These are phyloP conservation scores for Augiades crinisus DNA, from an alignment of 2,888 invertebrate genomes.

Conservation along the genomic window DNA sequence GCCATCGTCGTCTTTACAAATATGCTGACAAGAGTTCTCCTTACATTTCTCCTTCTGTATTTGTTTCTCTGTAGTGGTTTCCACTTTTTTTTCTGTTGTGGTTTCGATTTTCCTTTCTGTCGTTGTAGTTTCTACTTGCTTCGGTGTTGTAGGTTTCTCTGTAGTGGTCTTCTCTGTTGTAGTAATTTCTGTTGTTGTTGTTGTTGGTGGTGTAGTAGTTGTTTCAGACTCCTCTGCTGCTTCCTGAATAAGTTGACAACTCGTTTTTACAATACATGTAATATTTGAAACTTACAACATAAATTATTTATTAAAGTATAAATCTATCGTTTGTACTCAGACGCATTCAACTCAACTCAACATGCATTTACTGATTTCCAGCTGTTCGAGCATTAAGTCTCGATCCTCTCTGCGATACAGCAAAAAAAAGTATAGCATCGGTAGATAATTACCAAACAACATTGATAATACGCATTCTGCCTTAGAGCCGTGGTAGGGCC, in stretches of 20 bases:
- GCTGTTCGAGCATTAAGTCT: too few relatives aligned
- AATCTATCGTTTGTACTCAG: too few relatives aligned
- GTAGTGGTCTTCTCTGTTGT: slow-evolving; percentile 1
- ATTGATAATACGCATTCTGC: slow-evolving; percentile 54
- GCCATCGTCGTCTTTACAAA: slow-evolving; percentile 58
- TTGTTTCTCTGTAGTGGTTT: slow-evolving; percentile 38
- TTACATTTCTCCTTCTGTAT: slow-evolving; percentile 50
- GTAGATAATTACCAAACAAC: slow-evolving; percentile 60
- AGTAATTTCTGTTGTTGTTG: slow-evolving; percentile 1
- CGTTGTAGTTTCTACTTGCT: slow-evolving; percentile 37
- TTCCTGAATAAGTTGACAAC: slow-evolving; percentile 56
- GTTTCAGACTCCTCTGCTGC: slow-evolving; percentile 48
- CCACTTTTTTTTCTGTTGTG: slow-evolving; percentile 45
- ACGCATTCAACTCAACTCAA: too few relatives aligned
- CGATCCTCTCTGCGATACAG: too few relatives aligned
- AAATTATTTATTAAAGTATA: too few relatives aligned
- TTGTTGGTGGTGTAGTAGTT: slow-evolving; percentile 9
- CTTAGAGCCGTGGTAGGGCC: slow-evolving; percentile 44
- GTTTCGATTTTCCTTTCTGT: slow-evolving; percentile 27
- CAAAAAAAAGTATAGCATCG: too few relatives aligned
- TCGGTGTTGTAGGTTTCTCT: slow-evolving; percentile 5
- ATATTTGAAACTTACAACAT: too few relatives aligned
- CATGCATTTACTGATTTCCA: too few relatives aligned
- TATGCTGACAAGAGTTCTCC: slow-evolving; percentile 58
- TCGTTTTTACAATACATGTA: too few relatives aligned